phyloP scores from a whole-genome alignment of 1,140 invertebrate genomes.

The Macrosteles quadrilineatus region DNA sequence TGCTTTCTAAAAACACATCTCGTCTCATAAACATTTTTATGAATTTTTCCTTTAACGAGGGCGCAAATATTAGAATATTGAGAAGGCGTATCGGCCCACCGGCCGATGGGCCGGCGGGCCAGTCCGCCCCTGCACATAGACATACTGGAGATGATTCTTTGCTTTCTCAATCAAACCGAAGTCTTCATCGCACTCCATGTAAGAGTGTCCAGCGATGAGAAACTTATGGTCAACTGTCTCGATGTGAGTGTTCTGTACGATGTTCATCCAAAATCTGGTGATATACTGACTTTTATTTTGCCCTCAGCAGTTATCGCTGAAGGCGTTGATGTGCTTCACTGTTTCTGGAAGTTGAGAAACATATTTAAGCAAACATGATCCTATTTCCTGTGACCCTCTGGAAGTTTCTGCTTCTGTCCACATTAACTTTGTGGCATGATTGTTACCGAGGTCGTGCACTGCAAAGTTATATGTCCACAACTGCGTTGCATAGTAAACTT shows the following conservation, averaged over 20 bases:
- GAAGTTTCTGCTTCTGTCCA: constrained; percentile 43
- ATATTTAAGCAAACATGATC: constrained; percentile 34
- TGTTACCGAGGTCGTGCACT: not conserved
- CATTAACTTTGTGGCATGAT: constrained; percentile 36
- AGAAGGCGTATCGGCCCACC: too few relatives aligned
- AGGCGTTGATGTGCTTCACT: not conserved
- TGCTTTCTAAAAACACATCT: too few relatives aligned
- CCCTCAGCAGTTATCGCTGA: constrained; percentile 22
- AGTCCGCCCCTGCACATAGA: too few relatives aligned
- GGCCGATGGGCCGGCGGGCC: too few relatives aligned
- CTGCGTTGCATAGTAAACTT: constrained; percentile 19
- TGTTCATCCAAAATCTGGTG: not conserved
- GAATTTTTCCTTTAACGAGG: too few relatives aligned
- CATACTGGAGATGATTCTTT: too few relatives aligned
- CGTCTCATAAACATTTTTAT: too few relatives aligned
- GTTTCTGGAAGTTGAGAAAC: not conserved
- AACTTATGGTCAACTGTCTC: constrained; percentile 12
- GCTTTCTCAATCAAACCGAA: too few relatives aligned
- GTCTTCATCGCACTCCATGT: constrained; percentile 1
- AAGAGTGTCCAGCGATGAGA: not conserved
- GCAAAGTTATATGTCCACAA: constrained; percentile 25
- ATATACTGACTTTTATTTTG: constrained; percentile 16
- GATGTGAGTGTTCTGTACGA: constrained; percentile 1
- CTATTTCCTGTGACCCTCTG: constrained; percentile 44
- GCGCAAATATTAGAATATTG: too few relatives aligned